Evolutionary conservation across 2,797 vertebrate genomes (phyloP), one percentile per base, ranked within the genome.

Genomic region (Falco biarmicus): DNA sequence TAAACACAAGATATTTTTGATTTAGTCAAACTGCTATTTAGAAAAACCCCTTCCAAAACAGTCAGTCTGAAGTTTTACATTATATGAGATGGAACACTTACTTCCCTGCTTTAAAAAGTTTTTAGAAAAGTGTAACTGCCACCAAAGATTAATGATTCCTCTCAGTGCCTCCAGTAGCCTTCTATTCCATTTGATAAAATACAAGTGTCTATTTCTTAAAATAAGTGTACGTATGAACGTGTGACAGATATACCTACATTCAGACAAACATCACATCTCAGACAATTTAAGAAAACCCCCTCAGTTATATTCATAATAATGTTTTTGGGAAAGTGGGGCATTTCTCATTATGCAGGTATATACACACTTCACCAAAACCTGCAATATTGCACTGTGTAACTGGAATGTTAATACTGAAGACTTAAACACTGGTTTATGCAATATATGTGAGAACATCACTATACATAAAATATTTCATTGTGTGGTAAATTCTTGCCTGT

Each of bases 1-100:
- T 13, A 98, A 98, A 96, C 47, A 94, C 47, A 94, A 97, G 89
- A 29, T 79, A 77, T 94, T 97, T 96, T 93, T 95, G 75, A 81
- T 92, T 95, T 75, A 75, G 63, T 75, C 79, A 90, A 97, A 97
- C 76, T 84, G 86, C 86, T 96, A 50, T 69, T 96, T 94, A 95
- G 83, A 98, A 90, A 97, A 96, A 96, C 73, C 81, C 56, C 65
- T 96, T 92, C 68, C 48, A 95, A 95, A 97, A 74, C 60, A 95
- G 95, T 96, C 93, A 95, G 80, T 39, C 89, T 95, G 95, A 97
- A 66, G 50, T 78, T 94, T 94, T 56, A 93, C 65, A 78, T 69
- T 96, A 82, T 83, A 93, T 4, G 34, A 89, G 71, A 96, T n/a
- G 75, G 50, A 94, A 41, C 73, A 74, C 60, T 93, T 84, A 96